phyloP scores from a whole-genome alignment of 2,888 invertebrate genomes.

The Eustalomyia histrio region DNA sequence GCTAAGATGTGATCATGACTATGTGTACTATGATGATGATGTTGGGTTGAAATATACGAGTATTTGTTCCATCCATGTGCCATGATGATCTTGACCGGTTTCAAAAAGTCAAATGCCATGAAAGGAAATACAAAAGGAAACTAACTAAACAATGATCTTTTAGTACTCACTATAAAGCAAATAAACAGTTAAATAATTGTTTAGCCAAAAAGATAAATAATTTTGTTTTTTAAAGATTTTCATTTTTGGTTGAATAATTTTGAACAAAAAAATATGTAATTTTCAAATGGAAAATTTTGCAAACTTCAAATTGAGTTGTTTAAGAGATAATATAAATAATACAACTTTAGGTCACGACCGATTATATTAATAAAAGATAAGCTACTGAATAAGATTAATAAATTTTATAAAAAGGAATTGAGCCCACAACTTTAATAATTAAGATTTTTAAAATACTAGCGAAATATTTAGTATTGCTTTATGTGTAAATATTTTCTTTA shows the following conservation, averaged over 20 bases:
- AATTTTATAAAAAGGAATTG: no score
- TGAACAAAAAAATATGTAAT: background rate
- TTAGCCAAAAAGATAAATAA: conserved; percentile 10
- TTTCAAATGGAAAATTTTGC: background rate
- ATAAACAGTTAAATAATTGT: conserved; percentile 39
- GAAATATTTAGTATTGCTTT: no score
- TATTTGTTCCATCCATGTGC: conserved; percentile 20
- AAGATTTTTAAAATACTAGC: no score
- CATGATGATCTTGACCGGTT: conserved; percentile 60
- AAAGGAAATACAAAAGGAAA: conserved; percentile 52
- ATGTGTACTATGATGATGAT: conserved; percentile 2
- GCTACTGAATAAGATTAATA: no score
- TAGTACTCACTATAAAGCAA: conserved; percentile 18
- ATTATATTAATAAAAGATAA: no score
- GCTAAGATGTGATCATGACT: conserved; percentile 26
- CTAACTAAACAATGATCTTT: background rate
- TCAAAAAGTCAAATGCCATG: conserved; percentile 58
- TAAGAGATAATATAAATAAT: background rate
- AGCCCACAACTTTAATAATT: no score
- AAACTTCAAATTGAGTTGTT: background rate
- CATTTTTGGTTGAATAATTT: background rate
- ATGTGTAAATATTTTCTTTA: no score
- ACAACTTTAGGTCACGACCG: background rate
- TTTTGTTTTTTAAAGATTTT: conserved; percentile 7
- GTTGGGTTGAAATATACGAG: background rate